Evolutionary conservation across 1,140 invertebrate genomes (phyloP), one percentile per base, ranked within the genome.

Genomic region (Dendrolimus punctatus): DNA sequence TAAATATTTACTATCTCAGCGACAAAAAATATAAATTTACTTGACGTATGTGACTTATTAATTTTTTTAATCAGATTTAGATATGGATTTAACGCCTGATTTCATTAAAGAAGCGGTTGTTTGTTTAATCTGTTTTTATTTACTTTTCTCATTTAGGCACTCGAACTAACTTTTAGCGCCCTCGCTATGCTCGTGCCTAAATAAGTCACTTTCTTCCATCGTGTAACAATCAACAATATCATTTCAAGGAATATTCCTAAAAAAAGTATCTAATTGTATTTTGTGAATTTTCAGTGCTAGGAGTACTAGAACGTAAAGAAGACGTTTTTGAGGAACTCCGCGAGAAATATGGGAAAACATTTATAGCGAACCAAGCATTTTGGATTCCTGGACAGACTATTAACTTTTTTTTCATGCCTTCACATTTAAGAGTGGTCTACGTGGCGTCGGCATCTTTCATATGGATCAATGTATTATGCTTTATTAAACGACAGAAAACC

Each of bases 401-500:
- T 7, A 95, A 95, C 73, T 95, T 95, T 77, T 74, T 90, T 10
- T 69, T 93, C 41, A 73, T 95, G 39, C 91, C 93, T 0, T 88
- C 93, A 4, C 78, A 90, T 48, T 89, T 91, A 44, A 81, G 94
- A 7, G 92, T 95, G 1, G 89, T 92, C 0, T 95, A 92, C 64
- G 92, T 95, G 36, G 91, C 93, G 2, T 77, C 90, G 0, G 93
- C 90, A 40, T 90, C 92, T 6, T 92, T 95, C 56, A 80, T 92
- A 37, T 95, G 93, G 93, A 92, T 93, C 10, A 95, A 95, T 66
- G 92, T 95, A 57, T 71, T 95, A 2, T 94, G 93, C 64, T 93
- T 91, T 65, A 90, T 93, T 46, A 95, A 95, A 77, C 78, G 92
- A 53, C 87, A 90, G 60, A 89, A 81, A 57, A 58, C 62, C 45